Conservation (phyloP, 2,113 vertebrate genomes). For the Asarcornis scutulata region DNA sequence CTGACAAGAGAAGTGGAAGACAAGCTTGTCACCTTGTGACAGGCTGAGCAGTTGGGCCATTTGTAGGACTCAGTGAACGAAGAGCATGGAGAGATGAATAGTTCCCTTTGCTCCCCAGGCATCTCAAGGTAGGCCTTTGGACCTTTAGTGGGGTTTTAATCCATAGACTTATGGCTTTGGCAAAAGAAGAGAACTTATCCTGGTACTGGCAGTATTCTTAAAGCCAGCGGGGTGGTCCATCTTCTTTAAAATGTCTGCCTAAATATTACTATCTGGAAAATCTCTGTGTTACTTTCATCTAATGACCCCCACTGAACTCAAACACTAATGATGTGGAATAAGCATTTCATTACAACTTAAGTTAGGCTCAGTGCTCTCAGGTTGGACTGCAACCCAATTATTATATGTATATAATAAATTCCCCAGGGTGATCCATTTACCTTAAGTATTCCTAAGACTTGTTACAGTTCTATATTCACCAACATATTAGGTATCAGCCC, state of each 20-base stretch:
- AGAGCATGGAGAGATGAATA: background rate
- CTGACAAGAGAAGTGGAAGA: background rate
- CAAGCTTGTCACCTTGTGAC: background rate
- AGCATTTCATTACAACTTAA: background rate
- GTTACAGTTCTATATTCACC: background rate
- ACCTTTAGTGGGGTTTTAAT: background rate
- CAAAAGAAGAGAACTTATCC: background rate
- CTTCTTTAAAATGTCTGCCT: background rate
- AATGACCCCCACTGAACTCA: background rate
- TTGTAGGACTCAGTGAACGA: background rate
- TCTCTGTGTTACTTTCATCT: background rate
- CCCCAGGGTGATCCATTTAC: background rate
- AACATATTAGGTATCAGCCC: background rate
- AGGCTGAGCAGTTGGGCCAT: background rate
- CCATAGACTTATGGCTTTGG: background rate
- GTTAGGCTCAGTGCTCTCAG: background rate
- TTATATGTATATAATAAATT: background rate
- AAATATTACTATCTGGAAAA: constrained; percentile 10
- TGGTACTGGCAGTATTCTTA: background rate
- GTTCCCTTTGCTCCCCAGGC: background rate
- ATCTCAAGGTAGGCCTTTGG: background rate
- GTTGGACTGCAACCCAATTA: background rate
- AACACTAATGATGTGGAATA: background rate
- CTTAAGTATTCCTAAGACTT: background rate
- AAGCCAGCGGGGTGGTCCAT: background rate